These are phyloP conservation scores for Caradrina kadenii DNA, from an alignment of 2,888 invertebrate species.

Conservation along the genomic window DNA sequence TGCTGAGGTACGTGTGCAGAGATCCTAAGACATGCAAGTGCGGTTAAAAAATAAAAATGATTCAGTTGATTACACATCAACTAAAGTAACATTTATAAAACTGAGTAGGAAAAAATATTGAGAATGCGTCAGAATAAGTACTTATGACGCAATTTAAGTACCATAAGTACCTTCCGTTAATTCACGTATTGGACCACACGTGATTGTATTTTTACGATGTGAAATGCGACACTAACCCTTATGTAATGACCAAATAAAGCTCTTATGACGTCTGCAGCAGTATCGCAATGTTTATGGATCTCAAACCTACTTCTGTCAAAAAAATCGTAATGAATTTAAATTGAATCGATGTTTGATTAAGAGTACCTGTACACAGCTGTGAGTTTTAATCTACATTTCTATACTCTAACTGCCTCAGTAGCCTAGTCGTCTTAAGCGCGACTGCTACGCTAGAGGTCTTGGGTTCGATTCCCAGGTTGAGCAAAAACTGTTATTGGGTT, in stretches of 20 bases:
- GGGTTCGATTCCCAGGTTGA: too few species aligned
- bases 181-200: not conserved
- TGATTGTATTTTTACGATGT: not conserved
- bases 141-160: slow-evolving; percentile 9
- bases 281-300: not conserved
- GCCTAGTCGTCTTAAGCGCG: too few species aligned
- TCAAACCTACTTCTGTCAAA: not conserved
- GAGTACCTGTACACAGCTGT: too few species aligned
- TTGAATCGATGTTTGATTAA: not conserved
- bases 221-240: not conserved
- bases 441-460: too few species aligned
- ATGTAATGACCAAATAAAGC: not conserved
- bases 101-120: not conserved
- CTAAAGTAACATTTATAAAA: not conserved
- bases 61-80: not conserved
- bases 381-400: too few species aligned
- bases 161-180: not conserved
- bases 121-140: slow-evolving; percentile 1
- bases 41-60: not conserved
- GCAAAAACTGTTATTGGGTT: too few species aligned
- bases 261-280: not conserved
- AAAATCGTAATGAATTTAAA: not conserved
- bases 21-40: not conserved
- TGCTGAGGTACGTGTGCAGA: too few species aligned
- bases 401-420: too few species aligned